Evolutionary conservation across 2,888 invertebrate genomes (phyloP), one percentile per base, ranked within the genome.

Genomic region (Patella caerulea): DNA sequence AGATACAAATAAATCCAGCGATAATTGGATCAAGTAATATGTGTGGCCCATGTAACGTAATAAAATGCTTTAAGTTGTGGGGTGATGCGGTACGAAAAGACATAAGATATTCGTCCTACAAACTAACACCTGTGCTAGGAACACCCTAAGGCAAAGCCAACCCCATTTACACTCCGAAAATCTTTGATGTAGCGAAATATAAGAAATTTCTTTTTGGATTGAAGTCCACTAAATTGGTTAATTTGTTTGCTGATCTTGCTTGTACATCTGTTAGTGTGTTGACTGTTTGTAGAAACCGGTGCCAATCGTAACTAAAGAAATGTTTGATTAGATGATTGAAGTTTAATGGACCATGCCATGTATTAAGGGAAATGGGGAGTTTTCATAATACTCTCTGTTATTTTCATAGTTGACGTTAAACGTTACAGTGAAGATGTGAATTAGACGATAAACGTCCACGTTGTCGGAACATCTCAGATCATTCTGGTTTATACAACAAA

Each of bases 171-270:
- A 65, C 65, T 24, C 19, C 24, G 24, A 65, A 19, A 19, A 24
- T 65, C 65, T 65, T 65, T 65, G 65, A 65, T 65, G 65, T 65
- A 65, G 65, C 65, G 65, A 65, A 65, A 65, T 24, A 65, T 65
- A 65, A 65, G 65, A 65, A 65, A 65, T 65, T 65, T 65, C 65
- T 12, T 65, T 65, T 65, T 15, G 65, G 65, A 65, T 65, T 65
- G 65, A 65, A 65, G 65, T 65, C 24, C 65, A 24, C 65, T 65
- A 65, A 65, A 65, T 65, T 65, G 19, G 65, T 24, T 65, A 65
- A 65, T 65, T 65, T 65, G 65, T 65, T 65, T 65, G 65, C 19
- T 65, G 65, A 65, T 65, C 12, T 65, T 65, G 65, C 19, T 65
- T 24, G 65, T 65, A 65, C 65, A 65, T 65, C 65, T 65, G 65